Conservation (phyloP, 2,888 invertebrate species). For the Keiferia lycopersicella region DNA sequence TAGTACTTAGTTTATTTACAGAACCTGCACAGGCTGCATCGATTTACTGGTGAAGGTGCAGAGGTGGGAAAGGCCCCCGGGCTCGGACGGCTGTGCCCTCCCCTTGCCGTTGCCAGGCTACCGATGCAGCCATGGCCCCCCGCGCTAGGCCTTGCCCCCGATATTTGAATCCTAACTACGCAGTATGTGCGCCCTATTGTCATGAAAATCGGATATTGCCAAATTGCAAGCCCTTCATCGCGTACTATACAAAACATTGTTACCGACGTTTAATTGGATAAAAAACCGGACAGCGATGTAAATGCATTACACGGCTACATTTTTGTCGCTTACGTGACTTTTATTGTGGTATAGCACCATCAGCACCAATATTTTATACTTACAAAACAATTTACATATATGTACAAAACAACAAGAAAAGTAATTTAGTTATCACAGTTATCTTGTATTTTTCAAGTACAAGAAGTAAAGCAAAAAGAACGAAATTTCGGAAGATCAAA, state of each 20-base stretch:
- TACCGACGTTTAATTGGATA: too few relatives aligned
- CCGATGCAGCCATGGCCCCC: not conserved
- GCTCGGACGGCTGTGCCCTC: not conserved
- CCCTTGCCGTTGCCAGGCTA: not conserved
- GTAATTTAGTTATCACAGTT: too few relatives aligned
- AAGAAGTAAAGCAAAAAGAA: too few relatives aligned
- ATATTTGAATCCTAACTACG: not conserved
- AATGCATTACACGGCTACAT: too few relatives aligned
- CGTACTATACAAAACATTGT: not conserved
- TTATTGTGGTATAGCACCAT: too few relatives aligned
- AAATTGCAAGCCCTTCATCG: not conserved
- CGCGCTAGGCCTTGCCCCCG: not conserved
- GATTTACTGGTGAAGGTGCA: not conserved
- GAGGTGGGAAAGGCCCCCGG: not conserved
- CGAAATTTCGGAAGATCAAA: too few relatives aligned
- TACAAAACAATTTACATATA: too few relatives aligned
- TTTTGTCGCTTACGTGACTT: too few relatives aligned
- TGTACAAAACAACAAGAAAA: too few relatives aligned
- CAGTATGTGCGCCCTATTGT: not conserved
- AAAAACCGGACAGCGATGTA: too few relatives aligned
- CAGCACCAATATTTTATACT: too few relatives aligned
- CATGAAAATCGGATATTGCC: not conserved
- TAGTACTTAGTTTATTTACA: not conserved
- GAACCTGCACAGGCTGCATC: slow-evolving; percentile 4
- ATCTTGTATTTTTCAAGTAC: too few relatives aligned